Conservation (phyloP, 2,113 vertebrate species). For the Eupsittula cactorum region DNA sequence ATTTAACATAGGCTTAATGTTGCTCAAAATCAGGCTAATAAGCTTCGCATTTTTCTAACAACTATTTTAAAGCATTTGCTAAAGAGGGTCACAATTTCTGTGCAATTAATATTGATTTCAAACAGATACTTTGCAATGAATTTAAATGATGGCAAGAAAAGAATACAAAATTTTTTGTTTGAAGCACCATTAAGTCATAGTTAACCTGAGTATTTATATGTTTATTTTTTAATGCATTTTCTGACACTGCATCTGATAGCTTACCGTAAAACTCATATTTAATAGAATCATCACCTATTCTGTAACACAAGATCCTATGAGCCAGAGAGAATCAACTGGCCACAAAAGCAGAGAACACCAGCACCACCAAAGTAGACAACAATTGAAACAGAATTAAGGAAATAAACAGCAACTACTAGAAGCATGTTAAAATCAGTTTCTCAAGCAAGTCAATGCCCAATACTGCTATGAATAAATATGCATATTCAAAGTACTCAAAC, state of each 20-base stretch:
- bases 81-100: conserved; percentile 42
- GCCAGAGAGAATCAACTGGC: background rate
- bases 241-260: background rate
- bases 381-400: background rate
- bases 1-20: conserved; percentile 26
- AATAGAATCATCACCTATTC: background rate
- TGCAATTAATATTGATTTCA: conserved; percentile 60
- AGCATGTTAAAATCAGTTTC: background rate
- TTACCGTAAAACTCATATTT: background rate
- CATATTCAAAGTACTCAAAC: background rate
- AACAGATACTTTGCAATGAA: conserved; percentile 16
- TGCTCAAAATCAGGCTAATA: conserved; percentile 57
- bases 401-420: background rate
- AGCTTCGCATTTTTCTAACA: conserved; percentile 61
- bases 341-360: background rate
- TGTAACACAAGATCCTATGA: background rate
- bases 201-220: background rate
- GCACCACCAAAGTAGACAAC: background rate
- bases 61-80: conserved; percentile 59
- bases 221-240: background rate
- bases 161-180: background rate
- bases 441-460: background rate
- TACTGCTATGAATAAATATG: background rate
- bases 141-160: conserved; percentile 31
- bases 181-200: background rate